phyloP scores from a whole-genome alignment of 2,888 invertebrate species.

The Lydus trimaculatus region DNA sequence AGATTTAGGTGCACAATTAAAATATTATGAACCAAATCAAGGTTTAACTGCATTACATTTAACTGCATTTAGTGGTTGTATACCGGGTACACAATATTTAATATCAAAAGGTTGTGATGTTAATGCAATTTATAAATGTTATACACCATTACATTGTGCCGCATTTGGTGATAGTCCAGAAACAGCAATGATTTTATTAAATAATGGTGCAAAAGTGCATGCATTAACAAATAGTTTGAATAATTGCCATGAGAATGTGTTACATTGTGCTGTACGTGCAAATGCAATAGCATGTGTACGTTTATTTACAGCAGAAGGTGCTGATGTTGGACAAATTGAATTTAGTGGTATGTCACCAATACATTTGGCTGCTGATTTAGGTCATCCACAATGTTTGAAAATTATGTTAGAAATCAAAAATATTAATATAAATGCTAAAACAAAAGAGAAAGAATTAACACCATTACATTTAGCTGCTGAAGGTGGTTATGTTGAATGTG shows the following conservation, averaged over 20 bases:
- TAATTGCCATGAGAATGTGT: constrained; percentile 75
- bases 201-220: constrained; percentile 72
- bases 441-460: constrained; percentile 78
- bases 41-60: constrained; percentile 80
- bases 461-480: constrained; percentile 88
- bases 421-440: constrained; percentile 74
- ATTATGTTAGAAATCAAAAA: constrained; percentile 78
- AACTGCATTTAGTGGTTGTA: constrained; percentile 80
- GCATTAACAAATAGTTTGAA: constrained; percentile 68
- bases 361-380: constrained; percentile 82
- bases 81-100: constrained; percentile 73
- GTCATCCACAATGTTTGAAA: constrained; percentile 76
- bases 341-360: constrained; percentile 80
- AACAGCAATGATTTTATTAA: constrained; percentile 79
- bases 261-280: constrained; percentile 88
- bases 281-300: constrained; percentile 82
- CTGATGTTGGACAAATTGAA: constrained; percentile 78
- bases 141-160: constrained; percentile 87
- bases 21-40: constrained; percentile 73
- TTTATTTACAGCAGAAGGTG: constrained; percentile 77
- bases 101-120: constrained; percentile 74
- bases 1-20: constrained; percentile 73
- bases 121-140: constrained; percentile 73
- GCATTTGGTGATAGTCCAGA: constrained; percentile 85
- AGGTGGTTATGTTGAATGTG: constrained; percentile 83